A percentile compares a stretch with the other conserved stretches of the same genome.
phyloP scores from a whole-genome alignment of 2,888 invertebrate species.

The Drosophila suboccidentalis region DNA sequence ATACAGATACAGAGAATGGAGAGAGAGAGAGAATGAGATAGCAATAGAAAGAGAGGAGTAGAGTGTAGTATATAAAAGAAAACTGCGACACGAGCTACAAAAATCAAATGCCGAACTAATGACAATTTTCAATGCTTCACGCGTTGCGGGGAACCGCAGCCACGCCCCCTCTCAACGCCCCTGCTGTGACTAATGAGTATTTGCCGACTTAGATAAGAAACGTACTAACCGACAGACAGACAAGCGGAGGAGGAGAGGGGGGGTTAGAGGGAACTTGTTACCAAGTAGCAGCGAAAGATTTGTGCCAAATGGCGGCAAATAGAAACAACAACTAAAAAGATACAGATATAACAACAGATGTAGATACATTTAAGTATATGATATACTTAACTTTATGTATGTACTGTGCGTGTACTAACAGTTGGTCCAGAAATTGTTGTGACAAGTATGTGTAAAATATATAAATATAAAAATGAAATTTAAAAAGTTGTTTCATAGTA shows the following conservation, averaged over 20 bases:
- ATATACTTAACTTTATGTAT: slow-evolving; percentile 12
- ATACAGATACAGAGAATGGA: not conserved
- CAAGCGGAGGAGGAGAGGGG: not conserved
- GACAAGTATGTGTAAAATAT: no score
- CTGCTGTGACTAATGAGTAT: slow-evolving; percentile 76
- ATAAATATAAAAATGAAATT: no score
- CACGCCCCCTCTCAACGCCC: slow-evolving; percentile 32
- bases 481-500: not conserved
- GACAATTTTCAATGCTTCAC: slow-evolving; percentile 79
- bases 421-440: no score
- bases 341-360: slow-evolving; percentile 30
- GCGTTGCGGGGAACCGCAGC: slow-evolving; percentile 44
- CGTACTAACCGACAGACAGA: slow-evolving; percentile 4
- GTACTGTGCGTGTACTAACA: slow-evolving; percentile 47
- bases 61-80: not conserved
- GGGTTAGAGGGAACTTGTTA: slow-evolving; percentile 38
- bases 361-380: slow-evolving; percentile 14
- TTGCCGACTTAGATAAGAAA: slow-evolving; percentile 73
- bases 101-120: slow-evolving; percentile 76
- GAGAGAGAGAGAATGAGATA: not conserved
- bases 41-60: not conserved
- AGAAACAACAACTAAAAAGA: slow-evolving; percentile 20
- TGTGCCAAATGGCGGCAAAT: slow-evolving; percentile 53
- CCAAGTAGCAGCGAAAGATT: slow-evolving; percentile 57
- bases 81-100: slow-evolving; percentile 41